Evolutionary conservation across 2,888 invertebrate genomes (phyloP).

Genomic region (Eupsilia transversa): DNA sequence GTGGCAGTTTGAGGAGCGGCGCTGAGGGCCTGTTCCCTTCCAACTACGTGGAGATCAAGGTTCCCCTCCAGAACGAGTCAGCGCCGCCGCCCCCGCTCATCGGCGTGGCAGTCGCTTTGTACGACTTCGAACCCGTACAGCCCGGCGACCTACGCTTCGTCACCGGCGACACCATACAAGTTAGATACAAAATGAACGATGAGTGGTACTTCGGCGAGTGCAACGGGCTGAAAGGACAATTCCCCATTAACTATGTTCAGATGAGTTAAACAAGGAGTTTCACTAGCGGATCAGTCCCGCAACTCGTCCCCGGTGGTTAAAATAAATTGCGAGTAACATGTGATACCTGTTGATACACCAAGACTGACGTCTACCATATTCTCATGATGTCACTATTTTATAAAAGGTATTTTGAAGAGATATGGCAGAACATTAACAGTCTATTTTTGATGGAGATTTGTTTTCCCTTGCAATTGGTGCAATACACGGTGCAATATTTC

Average conservation of each 20-base stretch:
- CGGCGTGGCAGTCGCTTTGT: constrained; percentile 92
- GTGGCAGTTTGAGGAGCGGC: constrained; percentile 92
- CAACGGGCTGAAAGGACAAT: constrained; percentile 93
- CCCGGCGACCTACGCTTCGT: constrained; percentile 82
- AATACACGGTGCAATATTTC: constrained; percentile 65
- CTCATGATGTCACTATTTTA: constrained; percentile 60
- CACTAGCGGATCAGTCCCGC: constrained; percentile 30
- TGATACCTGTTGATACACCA: constrained; percentile 64
- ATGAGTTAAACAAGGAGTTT: constrained; percentile 76
- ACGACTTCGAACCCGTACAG: constrained; percentile 92
- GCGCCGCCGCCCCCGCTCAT: constrained; percentile 63
- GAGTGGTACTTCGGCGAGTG: constrained; percentile 95
- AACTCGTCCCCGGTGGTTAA: constrained; percentile 33
- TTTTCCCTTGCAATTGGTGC: constrained; percentile 59
- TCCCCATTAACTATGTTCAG: constrained; percentile 94
- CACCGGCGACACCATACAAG: constrained; percentile 88
- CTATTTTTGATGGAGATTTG: constrained; percentile 50
- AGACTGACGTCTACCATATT: constrained; percentile 74
- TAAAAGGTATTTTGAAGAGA: constrained; percentile 50
- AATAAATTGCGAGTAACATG: constrained; percentile 60
- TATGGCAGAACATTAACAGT: constrained; percentile 55
- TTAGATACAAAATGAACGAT: constrained; percentile 93
- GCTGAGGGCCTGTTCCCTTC: constrained; percentile 95
- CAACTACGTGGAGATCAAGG: constrained; percentile 94
- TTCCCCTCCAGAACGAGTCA: constrained; percentile 91